These are phyloP conservation scores for Chrysomela aeneicollis DNA, from an alignment of 2,888 invertebrate species.

Conservation along the genomic window DNA sequence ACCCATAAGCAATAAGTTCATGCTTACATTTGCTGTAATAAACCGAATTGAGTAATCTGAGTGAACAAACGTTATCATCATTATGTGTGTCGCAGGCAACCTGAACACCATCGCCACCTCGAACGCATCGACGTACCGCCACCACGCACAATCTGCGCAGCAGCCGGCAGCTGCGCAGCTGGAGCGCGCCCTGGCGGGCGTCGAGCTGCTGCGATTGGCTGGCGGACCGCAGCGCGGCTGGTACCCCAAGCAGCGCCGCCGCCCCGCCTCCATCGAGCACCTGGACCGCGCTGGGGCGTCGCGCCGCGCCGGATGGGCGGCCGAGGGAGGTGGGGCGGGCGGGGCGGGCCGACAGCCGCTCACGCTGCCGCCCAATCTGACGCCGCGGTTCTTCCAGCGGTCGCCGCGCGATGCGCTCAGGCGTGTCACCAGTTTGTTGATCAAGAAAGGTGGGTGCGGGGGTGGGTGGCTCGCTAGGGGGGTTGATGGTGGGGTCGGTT, in stretches of 20 bases:
- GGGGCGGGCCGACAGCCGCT: constrained; percentile 76
- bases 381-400: constrained; percentile 89
- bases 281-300: constrained; percentile 75
- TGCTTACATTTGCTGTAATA: too few species aligned
- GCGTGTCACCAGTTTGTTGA: constrained; percentile 88
- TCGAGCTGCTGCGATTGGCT: constrained; percentile 79
- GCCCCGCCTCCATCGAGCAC: constrained; percentile 87
- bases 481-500: too few species aligned
- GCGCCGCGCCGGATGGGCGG: constrained; percentile 62
- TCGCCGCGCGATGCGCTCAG: constrained; percentile 86
- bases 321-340: constrained; percentile 66
- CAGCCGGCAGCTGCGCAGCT: too few species aligned
- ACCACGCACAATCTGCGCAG: too few species aligned
- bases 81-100: constrained; percentile 31
- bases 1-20: too few species aligned
- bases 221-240: constrained; percentile 87
- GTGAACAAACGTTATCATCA: neutral
- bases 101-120: constrained; percentile 46
- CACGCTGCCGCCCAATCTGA: constrained; percentile 87
- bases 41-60: too few species aligned
- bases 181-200: constrained; percentile 71
- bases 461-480: too few species aligned
- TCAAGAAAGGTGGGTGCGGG: constrained; percentile 64
- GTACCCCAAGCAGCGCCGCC: constrained; percentile 73
- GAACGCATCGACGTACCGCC: constrained; percentile 51